A percentile compares a stretch with the other conserved stretches of the same genome.
Evolutionary conservation across 2,113 vertebrate species (phyloP).

Genomic region (Thomomys bottae): DNA sequence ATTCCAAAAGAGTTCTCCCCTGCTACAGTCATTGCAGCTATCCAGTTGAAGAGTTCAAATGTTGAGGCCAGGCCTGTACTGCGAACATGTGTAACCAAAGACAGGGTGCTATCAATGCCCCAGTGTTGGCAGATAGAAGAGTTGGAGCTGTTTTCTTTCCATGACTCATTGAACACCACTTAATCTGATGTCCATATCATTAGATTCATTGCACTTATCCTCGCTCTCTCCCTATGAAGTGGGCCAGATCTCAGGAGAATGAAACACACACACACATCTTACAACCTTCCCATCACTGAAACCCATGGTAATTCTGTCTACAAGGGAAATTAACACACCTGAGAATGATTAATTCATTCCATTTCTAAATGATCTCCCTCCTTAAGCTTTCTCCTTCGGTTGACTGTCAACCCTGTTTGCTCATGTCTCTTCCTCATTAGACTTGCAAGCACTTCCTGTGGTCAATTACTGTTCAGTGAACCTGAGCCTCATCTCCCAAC

Average conservation of each 20-base stretch:
- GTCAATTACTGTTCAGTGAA: conserved; percentile 33
- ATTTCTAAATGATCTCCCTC: conserved; percentile 57
- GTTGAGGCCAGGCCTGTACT: not conserved
- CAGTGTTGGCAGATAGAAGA: conserved; percentile 39
- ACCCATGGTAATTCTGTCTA: conserved; percentile 11
- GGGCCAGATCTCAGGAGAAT: conserved; percentile 42
- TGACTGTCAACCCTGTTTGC: conserved; percentile 24
- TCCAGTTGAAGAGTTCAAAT: not conserved
- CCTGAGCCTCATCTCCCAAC: conserved; percentile 33
- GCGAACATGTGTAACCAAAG: conserved; percentile 52
- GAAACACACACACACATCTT: not conserved
- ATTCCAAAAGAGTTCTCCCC: not conserved
- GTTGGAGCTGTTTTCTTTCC: conserved; percentile 68
- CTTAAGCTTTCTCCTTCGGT: conserved; percentile 17
- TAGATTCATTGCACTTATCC: conserved; percentile 62
- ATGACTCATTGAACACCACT: conserved; percentile 62
- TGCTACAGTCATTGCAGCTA: not conserved
- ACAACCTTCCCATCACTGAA: not conserved
- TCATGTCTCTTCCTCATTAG: conserved; percentile 52
- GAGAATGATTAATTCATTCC: conserved; percentile 62
- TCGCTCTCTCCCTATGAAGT: conserved; percentile 33
- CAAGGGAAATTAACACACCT: conserved; percentile 62
- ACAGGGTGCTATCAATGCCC: not conserved
- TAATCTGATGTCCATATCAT: conserved; percentile 61
- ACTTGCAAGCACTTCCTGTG: conserved; percentile 46